Evolutionary conservation across 1,140 invertebrate genomes (phyloP), one percentile per base, ranked within the genome.

Genomic region (Stegodyphus mimosarum): DNA sequence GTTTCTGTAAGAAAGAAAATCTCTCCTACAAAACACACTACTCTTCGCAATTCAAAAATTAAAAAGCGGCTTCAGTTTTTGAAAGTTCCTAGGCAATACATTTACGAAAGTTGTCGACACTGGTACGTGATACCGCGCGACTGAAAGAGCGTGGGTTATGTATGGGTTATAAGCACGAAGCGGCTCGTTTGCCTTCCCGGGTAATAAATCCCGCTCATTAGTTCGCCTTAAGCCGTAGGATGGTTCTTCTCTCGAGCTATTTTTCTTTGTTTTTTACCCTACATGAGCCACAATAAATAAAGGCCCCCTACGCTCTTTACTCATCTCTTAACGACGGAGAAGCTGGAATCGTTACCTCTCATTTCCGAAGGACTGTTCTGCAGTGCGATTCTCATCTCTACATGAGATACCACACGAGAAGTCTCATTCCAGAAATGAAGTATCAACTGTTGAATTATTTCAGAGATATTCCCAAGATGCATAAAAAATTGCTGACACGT

Each of bases 171-270:
- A 33, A 67, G 76, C 67, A 78, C 15, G 49, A 48, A 48, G 64
- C 17, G 18, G 64, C 76, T 78, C 76, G 66, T 78, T 78, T 78
- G 66, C 64, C 51, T 78, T 13, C 49, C n/a, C 52, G 17, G 6
- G 66, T 64, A 69, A 78, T 78, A 78, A 78, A 78, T 78, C 64
- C 60, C 49, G 76, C 76, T 78, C 76, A 78, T 78, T 78, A 78
- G 76, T 69, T 78, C 50, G 48, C 18, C n/a, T 33, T 52, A 64
- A 78, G 50, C 76, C 49, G 64, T 78, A 64, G 76, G 76, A 64
- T 78, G 66, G n/a, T 18, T 70, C 11, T 49, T 71, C 10, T 71
- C 50, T 71, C 6, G 33, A 33, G 33, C 33, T 33, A 33, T 33
- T 33, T 33, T 33, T 33, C 50, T 71, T 50, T 13, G 9, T 71